Percentiles rank a stretch among this genome's conserved stretches.
Evolutionary conservation across 2,888 invertebrate genomes (phyloP).

Genomic region (Stratiomys singularior): DNA sequence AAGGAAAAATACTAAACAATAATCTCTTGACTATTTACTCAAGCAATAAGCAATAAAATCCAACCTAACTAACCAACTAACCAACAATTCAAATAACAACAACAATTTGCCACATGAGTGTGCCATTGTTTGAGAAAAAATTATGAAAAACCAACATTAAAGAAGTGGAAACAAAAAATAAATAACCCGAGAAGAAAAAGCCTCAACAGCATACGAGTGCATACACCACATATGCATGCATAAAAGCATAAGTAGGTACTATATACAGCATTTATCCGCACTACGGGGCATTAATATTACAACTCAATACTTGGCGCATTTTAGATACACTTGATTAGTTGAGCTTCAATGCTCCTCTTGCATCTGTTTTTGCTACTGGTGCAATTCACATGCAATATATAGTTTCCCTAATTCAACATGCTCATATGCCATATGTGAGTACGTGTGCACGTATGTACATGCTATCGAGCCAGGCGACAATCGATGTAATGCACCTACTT

Average conservation of each 20-base stretch:
- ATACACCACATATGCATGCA: not conserved
- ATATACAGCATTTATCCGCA: not conserved
- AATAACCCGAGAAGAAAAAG: not conserved
- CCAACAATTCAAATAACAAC: not conserved
- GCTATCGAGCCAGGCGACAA: not conserved
- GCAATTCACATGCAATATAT: no score
- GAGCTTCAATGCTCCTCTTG: not conserved
- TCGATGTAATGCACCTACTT: not conserved
- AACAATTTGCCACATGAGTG: not conserved
- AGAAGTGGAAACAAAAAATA: not conserved
- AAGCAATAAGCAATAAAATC: slow-evolving; percentile 1
- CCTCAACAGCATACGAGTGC: not conserved
- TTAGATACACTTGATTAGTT: slow-evolving; percentile 4
- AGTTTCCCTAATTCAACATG: no score
- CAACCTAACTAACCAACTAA: not conserved
- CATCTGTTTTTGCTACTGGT: no score
- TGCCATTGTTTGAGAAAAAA: not conserved
- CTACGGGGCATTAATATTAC: not conserved
- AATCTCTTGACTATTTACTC: not conserved
- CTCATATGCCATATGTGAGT: not conserved
- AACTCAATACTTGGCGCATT: not conserved
- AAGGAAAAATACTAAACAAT: not conserved
- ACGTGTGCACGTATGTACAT: not conserved
- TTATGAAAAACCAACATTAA: not conserved
- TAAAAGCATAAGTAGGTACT: not conserved